Evolutionary conservation across 2,113 vertebrate genomes (phyloP).

Genomic region (Hystrix cristata): DNA sequence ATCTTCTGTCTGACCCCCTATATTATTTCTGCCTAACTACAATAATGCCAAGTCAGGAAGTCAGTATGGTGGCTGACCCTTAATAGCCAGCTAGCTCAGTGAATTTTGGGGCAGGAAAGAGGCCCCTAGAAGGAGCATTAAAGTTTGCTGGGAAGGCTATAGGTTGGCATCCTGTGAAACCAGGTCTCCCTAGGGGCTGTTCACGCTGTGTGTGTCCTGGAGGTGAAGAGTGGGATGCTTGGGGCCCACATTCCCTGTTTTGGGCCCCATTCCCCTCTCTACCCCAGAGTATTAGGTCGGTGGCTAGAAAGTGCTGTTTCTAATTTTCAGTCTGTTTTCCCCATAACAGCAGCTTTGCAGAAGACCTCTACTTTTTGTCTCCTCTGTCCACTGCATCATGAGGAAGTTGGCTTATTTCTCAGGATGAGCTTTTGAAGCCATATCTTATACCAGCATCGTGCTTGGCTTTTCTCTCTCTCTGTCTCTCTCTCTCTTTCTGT

Average conservation of each 20-base stretch:
- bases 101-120: not conserved
- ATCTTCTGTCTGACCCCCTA: no score
- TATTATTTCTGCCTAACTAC: no score
- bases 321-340: not conserved
- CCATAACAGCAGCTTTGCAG: not conserved
- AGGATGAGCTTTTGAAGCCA: not conserved
- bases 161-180: rapidly evolving
- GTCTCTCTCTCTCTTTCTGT: not conserved
- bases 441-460: not conserved
- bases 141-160: not conserved
- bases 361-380: not conserved
- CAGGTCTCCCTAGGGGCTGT: not conserved
- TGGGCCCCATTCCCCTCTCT: not conserved
- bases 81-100: not conserved
- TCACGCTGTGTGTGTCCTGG: not conserved
- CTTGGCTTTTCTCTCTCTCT: rapidly evolving
- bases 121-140: not conserved
- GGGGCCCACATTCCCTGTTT: not conserved
- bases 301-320: not conserved
- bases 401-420: not conserved
- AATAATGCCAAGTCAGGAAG: not conserved
- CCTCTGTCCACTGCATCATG: not conserved
- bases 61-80: not conserved
- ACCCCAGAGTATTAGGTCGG: not conserved
- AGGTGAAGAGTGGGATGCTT: not conserved